Base-by-base conservation (phyloP, 1,140 invertebrate species). In the Hetaerina americana region DNA sequence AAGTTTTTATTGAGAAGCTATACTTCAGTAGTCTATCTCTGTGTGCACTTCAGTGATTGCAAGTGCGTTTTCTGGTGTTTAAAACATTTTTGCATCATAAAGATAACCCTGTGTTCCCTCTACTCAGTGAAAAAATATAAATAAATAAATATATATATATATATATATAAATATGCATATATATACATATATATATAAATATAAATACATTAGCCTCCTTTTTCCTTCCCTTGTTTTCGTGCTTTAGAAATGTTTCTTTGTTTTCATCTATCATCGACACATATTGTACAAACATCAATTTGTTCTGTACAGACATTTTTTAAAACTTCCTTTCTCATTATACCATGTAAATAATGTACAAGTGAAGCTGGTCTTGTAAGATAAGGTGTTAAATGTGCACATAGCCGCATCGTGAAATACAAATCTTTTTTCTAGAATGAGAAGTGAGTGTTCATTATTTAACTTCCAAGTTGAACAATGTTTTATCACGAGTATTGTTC, bases 361-460 rank as follows among this genome's bases (percentile, higher is more conserved):
- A 82, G 81, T 81, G 77, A 83, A 83, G 82, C 81, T 82, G 83
- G 78, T 83, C 82, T 83, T 84, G 83, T 84, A 84, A 84, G 82
- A 84, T 84, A 83, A 81, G 81, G 80, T 84, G 82, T 84, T 84
- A 83, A 83, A 84, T 84, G 82, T 84, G 83, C 83, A 84, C 83
- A 84, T 84, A 84, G 82, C 67, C 72, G 72, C 74, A 74, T 74
- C 69, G 74, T 74, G 57, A 74, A 74, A 74, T 74, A 74, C 74
- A 74, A 74, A 73, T 72, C 70, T 71, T 74, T 74, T 73, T 74
- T 74, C 40, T 74, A 74, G 73, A 74, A 72, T 70, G 66, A 74
- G 68, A 74, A 25, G 57, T 66, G 68, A 69, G 26, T n/a, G 1
- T 26, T 27, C 26, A 69, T 69, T 69, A 68, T 27, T 69, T 69